Conservation (phyloP, 2,888 invertebrate species). For the Harpalus rufipes region DNA sequence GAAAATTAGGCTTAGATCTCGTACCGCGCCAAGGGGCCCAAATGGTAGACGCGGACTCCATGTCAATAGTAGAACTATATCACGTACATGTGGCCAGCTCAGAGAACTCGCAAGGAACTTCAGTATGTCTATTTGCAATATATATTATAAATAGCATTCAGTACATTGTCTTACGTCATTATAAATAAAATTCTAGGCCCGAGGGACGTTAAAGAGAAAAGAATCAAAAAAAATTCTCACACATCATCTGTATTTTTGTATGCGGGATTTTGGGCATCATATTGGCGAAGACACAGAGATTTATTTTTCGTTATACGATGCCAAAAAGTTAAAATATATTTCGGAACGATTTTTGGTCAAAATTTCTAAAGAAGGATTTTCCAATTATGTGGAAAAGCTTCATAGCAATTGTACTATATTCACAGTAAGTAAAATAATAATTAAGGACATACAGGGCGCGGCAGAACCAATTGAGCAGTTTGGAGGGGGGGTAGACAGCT, state of each 20-base stretch:
- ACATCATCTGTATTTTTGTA: slow-evolving; percentile 91
- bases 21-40: slow-evolving; percentile 94
- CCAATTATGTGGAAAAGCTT: slow-evolving; percentile 91
- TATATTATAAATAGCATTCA: background rate
- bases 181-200: slow-evolving; percentile 73
- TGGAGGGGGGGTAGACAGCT: too few species aligned
- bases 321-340: slow-evolving; percentile 86
- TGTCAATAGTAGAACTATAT: slow-evolving; percentile 93
- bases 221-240: slow-evolving; percentile 82
- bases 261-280: slow-evolving; percentile 93
- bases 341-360: slow-evolving; percentile 94
- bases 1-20: slow-evolving; percentile 93
- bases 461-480: too few species aligned
- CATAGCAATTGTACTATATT: slow-evolving; percentile 94
- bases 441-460: too few species aligned
- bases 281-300: slow-evolving; percentile 94
- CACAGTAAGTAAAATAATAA: slow-evolving; percentile 77
- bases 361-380: slow-evolving; percentile 93
- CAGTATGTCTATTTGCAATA: slow-evolving; percentile 80
- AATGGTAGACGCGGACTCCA: slow-evolving; percentile 93
- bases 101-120: slow-evolving; percentile 84
- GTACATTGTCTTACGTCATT: background rate
- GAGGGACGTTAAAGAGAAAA: slow-evolving; percentile 80
- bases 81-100: slow-evolving; percentile 88
- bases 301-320: slow-evolving; percentile 92